A percentile compares a stretch with the other conserved stretches of the same genome.
Conservation (phyloP, 2,888 invertebrate species). For the Microdon myrmicae region DNA sequence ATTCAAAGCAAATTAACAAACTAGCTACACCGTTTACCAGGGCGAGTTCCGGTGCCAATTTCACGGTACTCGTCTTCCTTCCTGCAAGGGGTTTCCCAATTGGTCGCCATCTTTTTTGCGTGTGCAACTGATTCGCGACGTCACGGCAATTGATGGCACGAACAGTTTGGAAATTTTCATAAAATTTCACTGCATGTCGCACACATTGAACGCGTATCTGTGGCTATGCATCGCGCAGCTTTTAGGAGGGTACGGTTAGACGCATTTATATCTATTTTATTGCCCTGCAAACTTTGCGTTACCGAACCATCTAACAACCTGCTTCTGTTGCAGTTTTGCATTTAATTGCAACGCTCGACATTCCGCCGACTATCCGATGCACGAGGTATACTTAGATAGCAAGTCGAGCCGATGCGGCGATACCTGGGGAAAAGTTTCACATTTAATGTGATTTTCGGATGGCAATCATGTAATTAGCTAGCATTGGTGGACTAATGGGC, state of each 20-base stretch:
- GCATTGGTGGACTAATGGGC: slow-evolving; percentile 8
- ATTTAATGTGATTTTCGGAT: slow-evolving; percentile 23
- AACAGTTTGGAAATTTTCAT: slow-evolving; percentile 35
- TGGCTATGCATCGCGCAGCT: background rate
- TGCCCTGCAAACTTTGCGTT: slow-evolving; percentile 44
- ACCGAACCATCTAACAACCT: slow-evolving; percentile 15
- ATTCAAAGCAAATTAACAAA: slow-evolving; percentile 50
- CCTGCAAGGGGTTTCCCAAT: background rate
- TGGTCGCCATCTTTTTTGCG: slow-evolving; percentile 19
- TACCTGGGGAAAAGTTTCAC: slow-evolving; percentile 22
- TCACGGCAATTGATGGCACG: slow-evolving; percentile 48
- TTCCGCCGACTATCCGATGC: slow-evolving; percentile 11
- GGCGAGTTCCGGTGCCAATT: slow-evolving; percentile 48
- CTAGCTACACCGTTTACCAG: slow-evolving; percentile 45
- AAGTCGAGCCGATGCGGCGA: slow-evolving; percentile 1
- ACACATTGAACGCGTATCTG: slow-evolving; percentile 23
- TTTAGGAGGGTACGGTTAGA: slow-evolving; percentile 37
- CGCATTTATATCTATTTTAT: slow-evolving; percentile 52
- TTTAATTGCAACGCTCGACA: slow-evolving; percentile 36
- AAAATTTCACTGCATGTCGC: slow-evolving; percentile 36
- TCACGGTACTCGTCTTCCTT: slow-evolving; percentile 23
- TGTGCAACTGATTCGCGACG: slow-evolving; percentile 26
- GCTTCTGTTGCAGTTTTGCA: slow-evolving; percentile 48
- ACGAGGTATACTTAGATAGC: slow-evolving; percentile 17
- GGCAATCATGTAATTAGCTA: slow-evolving; percentile 14